Base-by-base conservation (phyloP, 2,113 vertebrate species). In the Strigops habroptila region DNA sequence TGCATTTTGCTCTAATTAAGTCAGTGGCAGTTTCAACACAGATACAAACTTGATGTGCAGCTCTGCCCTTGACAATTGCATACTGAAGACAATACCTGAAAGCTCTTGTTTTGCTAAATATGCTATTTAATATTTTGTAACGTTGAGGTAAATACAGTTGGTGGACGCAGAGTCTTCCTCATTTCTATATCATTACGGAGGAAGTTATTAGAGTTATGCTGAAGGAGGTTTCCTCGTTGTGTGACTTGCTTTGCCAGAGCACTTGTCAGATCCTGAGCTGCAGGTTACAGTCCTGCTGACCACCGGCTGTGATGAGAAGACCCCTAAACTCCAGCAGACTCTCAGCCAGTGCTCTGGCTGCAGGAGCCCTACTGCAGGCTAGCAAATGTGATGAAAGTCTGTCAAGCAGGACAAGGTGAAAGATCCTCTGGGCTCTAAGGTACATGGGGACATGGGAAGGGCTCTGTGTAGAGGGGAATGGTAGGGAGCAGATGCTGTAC, bases 1-100 rank as follows among this genome's bases (percentile, higher is more conserved):
- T 89, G 52, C 63, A 65, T 96, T 95, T 94, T 91, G 83, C 85
- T 60, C 85, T 96, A 91, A 97, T 97, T 94, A 97, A 96, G 91
- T 91, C 37, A 11, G 93, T 22, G 63, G 64, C 78, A 80, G 88
- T 97, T 96, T 96, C 86, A 93, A 55, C 16, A 39, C 44, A 91
- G 85, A 94, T 81, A 64, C 41, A 65, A 71, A 87, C 74, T 86
- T 2, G 1, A 62, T 35, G 51, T 44, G 82, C 67, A 73, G 67
- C 79, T 95, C 85, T 91, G 81, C 89, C 84, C 77, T 86, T 91
- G 77, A 94, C 77, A 84, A 85, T 51, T 89, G 60, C 67, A 77
- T 73, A 59, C 82, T 23, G 4, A 74, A 91, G 79, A 82, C 79
- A 95, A 88, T 70, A 88, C 76, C 81, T 94, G 93, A 95, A 94